A percentile compares a stretch with the other conserved stretches of the same genome.
phyloP scores from a whole-genome alignment of 1,140 invertebrate genomes.

The Bombus difficillimus region DNA sequence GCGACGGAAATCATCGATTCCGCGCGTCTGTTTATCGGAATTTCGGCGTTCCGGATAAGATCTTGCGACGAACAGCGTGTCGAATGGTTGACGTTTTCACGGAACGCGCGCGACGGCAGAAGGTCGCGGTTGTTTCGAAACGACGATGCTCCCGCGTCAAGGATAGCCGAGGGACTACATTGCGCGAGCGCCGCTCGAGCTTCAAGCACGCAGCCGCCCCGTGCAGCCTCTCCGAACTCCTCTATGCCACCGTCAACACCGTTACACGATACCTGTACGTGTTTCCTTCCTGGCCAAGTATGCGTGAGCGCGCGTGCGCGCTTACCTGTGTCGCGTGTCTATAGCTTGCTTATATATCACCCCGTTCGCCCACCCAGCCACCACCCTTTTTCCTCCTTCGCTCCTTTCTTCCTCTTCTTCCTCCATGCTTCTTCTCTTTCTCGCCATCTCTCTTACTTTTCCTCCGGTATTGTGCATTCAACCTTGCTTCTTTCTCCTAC shows the following conservation, averaged over 20 bases:
- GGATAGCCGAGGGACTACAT: constrained; percentile 78
- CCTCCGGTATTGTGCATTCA: constrained; percentile 12
- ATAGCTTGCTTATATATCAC: constrained; percentile 55
- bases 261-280: background rate
- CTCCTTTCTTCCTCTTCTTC: background rate
- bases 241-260: background rate
- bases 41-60: background rate
- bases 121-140: constrained; percentile 71
- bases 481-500: background rate
- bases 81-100: constrained; percentile 20
- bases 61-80: background rate
- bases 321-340: constrained; percentile 37
- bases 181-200: constrained; percentile 76
- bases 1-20: background rate
- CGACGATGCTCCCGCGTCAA: constrained; percentile 75
- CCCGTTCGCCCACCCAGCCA: constrained; percentile 43
- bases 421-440: background rate
- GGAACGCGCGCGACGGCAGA: constrained; percentile 61
- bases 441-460: background rate
- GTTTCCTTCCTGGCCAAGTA: background rate
- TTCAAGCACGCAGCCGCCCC: constrained; percentile 76
- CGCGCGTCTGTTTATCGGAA: background rate
- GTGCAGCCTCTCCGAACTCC: constrained; percentile 53
- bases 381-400: constrained; percentile 43
- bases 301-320: constrained; percentile 25